Base-by-base conservation (phyloP, 2,888 invertebrate genomes). In the Hybos culiciformis region DNA sequence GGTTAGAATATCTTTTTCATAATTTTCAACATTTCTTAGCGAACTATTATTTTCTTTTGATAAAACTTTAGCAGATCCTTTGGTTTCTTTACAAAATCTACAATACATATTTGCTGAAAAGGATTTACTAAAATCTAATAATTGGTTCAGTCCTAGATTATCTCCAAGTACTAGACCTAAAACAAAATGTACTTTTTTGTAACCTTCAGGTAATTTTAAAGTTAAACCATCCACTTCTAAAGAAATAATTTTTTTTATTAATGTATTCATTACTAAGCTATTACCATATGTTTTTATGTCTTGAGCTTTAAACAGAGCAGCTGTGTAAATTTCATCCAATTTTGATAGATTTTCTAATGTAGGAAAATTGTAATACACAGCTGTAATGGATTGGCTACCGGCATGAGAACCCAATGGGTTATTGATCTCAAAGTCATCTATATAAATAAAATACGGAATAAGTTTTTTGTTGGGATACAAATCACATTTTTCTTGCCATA, bases 51-150 rank as follows among this genome's bases (percentile, higher is more conserved):
- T 39, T 38, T 47, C 47, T 29, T 29, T 41, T 9, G 37, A 18
- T 26, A 43, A 43, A 41, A 38, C 15, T 29, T 39, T 26, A 15
- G 44, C 34, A 9, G 29, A 15, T 24, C 21, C 26, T 37, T 14
- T 47, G 4, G 12, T 18, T 36, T 41, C 42, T 21, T 12, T 41
- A 19, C 47, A 47, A 37, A 47, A 45, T 33, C 47, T 38, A 21
- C 47, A 47, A 20, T 15, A 44, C n/a, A 24, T 34, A 37, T 39
- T 45, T 19, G 45, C 37, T 11, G 45, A 45, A 23, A 45, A 47
- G 11, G 47, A 47, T 41, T 43, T 47, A 36, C 44, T 45, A 34
- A 47, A 47, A 24, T 45, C 47, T 5, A 47, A 23, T 24, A 45
- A 23, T 19, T 45, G 43, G 20, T 45, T 45, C 3, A 43, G 39